These are phyloP conservation scores for Drosophila melanosoma DNA, from an alignment of 2,888 invertebrate species.

Conservation along the genomic window DNA sequence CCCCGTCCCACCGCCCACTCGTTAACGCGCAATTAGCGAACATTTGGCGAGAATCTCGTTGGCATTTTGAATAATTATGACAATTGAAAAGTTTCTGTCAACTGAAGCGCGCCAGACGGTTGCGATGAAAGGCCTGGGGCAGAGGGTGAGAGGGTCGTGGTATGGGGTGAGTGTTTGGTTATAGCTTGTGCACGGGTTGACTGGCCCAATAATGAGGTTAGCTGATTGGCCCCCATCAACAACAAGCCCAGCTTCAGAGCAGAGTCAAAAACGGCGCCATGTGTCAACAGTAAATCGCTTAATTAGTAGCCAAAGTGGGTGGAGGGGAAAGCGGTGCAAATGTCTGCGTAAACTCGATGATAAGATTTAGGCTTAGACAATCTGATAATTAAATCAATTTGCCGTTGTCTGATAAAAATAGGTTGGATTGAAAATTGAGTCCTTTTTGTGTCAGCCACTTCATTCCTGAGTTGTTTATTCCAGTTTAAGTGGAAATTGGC, in stretches of 20 bases:
- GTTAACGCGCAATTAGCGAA: slow-evolving; percentile 54
- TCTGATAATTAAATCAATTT: slow-evolving; percentile 15
- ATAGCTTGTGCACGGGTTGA: background rate
- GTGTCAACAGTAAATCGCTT: slow-evolving; percentile 66
- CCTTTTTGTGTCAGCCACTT: background rate
- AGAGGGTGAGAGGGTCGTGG: background rate
- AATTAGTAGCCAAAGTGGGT: slow-evolving; percentile 49
- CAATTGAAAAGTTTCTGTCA: slow-evolving; percentile 73
- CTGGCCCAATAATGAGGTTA: slow-evolving; percentile 52
- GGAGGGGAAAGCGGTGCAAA: slow-evolving; percentile 49
- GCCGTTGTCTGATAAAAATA: background rate
- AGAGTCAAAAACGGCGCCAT: slow-evolving; percentile 18
- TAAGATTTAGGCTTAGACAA: slow-evolving; percentile 10
- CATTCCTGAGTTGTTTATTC: background rate
- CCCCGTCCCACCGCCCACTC: background rate
- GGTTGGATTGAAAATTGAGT: slow-evolving; percentile 6
- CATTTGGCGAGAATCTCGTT: slow-evolving; percentile 48
- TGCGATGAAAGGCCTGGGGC: background rate
- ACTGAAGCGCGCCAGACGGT: slow-evolving; percentile 16
- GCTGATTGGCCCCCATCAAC: slow-evolving; percentile 49
- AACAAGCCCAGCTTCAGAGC: slow-evolving; percentile 10
- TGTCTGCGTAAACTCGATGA: slow-evolving; percentile 22
- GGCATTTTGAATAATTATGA: slow-evolving; percentile 78
- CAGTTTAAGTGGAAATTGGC: background rate
- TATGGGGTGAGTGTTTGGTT: too few relatives aligned